Percentiles rank a stretch among this genome's conserved stretches.
These are phyloP conservation scores for Oxystoma pomonae DNA, from an alignment of 2,888 invertebrate genomes.

Conservation along the genomic window DNA sequence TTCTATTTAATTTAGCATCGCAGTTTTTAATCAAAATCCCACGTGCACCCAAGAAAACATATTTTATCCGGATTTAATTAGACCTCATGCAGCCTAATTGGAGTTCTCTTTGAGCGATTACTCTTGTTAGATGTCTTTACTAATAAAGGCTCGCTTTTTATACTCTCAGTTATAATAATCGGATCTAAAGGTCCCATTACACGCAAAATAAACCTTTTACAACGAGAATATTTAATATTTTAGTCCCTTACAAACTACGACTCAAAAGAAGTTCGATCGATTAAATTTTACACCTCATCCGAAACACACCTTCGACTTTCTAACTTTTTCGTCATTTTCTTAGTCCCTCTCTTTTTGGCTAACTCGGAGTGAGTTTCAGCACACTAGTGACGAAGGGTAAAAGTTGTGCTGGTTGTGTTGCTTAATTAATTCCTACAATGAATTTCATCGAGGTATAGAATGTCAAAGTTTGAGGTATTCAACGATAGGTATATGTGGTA, in stretches of 20 bases:
- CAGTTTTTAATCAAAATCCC: too few species aligned
- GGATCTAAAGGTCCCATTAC: not conserved
- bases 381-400: too few species aligned
- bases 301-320: too few species aligned
- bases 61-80: constrained; percentile 17
- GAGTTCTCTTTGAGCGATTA: constrained; percentile 31
- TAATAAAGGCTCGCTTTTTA: constrained; percentile 24
- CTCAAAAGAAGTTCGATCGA: not conserved
- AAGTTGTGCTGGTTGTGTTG: not conserved
- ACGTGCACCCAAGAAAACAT: too few species aligned
- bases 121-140: constrained; percentile 31
- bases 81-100: constrained; percentile 20
- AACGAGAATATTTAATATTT: not conserved
- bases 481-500: too few species aligned
- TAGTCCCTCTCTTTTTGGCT: too few species aligned
- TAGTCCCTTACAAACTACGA: not conserved
- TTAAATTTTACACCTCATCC: not conserved
- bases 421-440: constrained; percentile 4
- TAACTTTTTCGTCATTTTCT: too few species aligned
- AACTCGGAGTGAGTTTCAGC: too few species aligned
- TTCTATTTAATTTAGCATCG: too few species aligned
- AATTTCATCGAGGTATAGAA: not conserved
- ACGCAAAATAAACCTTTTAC: not conserved
- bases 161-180: not conserved
- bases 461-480: not conserved